Percentiles rank a stretch among this genome's conserved stretches.
These are phyloP conservation scores for Polyommatus icarus DNA, from an alignment of 2,888 invertebrate genomes.

Conservation along the genomic window DNA sequence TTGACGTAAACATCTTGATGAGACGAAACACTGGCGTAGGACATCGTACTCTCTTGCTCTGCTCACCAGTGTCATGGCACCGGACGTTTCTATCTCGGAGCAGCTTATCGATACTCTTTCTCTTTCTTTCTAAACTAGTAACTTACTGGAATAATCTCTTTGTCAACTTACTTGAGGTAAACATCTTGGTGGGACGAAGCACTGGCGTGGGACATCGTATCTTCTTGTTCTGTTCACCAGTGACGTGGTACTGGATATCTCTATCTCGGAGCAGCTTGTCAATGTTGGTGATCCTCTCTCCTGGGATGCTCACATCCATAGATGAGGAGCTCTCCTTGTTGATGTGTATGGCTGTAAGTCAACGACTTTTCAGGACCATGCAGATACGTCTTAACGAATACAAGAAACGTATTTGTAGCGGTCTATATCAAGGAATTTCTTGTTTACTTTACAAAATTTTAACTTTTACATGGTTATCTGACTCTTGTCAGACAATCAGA, in stretches of 20 bases:
- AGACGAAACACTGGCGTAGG: neutral
- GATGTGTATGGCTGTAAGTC: conserved; percentile 61
- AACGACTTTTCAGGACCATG: neutral
- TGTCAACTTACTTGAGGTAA: neutral
- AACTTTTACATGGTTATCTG: no score
- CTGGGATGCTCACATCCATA: conserved; percentile 63
- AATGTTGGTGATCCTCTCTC: conserved; percentile 54
- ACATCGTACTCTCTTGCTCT: neutral
- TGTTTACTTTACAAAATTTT: no score
- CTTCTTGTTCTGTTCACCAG: conserved; percentile 34
- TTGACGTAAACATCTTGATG: neutral
- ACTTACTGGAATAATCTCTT: no score
- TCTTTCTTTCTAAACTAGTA: no score
- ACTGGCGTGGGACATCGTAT: neutral
- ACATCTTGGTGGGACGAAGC: neutral
- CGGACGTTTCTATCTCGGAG: conserved; percentile 58
- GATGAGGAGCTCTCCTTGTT: conserved; percentile 52
- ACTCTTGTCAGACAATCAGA: no score
- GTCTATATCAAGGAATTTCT: no score
- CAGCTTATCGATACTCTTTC: conserved; percentile 53
- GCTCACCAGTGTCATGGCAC: conserved; percentile 42
- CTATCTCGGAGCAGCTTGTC: conserved; percentile 62
- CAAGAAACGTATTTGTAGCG: no score
- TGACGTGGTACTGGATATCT: conserved; percentile 55
- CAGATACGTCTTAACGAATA: neutral